Evolutionary conservation across 35 echinoderm and acorn worm species (phyloP).

Genomic region (Heliocidaris tuberculata): DNA sequence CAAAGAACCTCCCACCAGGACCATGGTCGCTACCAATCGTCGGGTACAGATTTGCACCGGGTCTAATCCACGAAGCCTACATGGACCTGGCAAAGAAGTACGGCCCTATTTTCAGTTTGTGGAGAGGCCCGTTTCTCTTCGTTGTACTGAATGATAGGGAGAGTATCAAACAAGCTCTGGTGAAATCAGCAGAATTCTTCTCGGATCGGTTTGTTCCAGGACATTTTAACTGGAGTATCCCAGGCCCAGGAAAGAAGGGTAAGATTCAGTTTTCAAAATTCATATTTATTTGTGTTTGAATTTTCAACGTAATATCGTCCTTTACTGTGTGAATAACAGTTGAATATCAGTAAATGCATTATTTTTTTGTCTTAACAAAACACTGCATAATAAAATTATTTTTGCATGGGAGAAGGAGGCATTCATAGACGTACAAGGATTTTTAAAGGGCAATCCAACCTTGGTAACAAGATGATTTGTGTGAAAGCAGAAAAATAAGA

Average conservation of each 20-base stretch:
- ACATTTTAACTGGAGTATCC: neutral
- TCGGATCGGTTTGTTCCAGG: slow-evolving; percentile 35
- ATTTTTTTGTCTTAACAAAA: too few relatives aligned
- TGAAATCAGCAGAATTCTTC: neutral
- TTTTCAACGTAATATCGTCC: too few relatives aligned
- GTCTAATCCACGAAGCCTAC: slow-evolving; percentile 14
- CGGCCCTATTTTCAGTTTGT: slow-evolving; percentile 25
- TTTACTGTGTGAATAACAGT: too few relatives aligned
- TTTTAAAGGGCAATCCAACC: too few relatives aligned
- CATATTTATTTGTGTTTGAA: too few relatives aligned
- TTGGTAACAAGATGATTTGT: too few relatives aligned
- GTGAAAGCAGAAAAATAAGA: too few relatives aligned
- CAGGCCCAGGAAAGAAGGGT: neutral
- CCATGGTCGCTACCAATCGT: slow-evolving; percentile 34
- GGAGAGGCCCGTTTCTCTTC: slow-evolving; percentile 4
- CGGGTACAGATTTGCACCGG: neutral
- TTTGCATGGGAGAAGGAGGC: too few relatives aligned
- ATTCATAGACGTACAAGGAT: too few relatives aligned
- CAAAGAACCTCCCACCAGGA: neutral
- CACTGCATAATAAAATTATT: too few relatives aligned
- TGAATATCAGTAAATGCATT: too few relatives aligned
- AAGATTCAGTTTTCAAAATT: neutral
- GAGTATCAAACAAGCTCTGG: neutral
- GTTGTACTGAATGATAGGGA: slow-evolving; percentile 21
- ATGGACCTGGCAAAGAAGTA: neutral